Evolutionary conservation across 2,797 vertebrate genomes (phyloP).

Genomic region (Gymnopithys bicolor): DNA sequence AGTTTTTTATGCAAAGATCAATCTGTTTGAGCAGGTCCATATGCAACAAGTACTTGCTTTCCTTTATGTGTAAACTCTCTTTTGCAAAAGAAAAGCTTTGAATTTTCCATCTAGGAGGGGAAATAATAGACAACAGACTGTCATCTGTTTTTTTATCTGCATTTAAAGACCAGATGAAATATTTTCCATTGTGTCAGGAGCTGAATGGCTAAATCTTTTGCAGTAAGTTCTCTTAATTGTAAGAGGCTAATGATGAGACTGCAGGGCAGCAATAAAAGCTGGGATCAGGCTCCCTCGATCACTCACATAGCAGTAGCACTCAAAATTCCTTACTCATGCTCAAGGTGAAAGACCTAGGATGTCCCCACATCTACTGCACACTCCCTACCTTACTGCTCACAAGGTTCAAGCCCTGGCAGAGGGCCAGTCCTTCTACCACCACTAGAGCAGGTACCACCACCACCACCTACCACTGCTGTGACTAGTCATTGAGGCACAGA

Average conservation of each 20-base stretch:
- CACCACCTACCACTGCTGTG: neutral
- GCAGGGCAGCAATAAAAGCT: neutral
- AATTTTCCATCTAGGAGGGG: neutral
- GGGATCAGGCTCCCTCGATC: neutral
- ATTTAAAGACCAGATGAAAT: neutral
- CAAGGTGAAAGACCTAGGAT: neutral
- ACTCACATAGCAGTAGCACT: neutral
- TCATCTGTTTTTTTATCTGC: neutral
- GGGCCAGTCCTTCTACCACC: neutral
- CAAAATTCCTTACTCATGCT: neutral
- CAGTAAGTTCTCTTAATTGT: conserved; percentile 21
- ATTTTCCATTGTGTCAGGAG: neutral
- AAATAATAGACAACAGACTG: neutral
- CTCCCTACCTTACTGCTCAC: neutral
- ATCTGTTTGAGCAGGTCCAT: neutral
- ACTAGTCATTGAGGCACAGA: neutral
- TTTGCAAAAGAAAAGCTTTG: neutral
- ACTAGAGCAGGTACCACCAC: neutral
- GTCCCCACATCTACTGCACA: neutral
- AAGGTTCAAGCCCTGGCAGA: neutral
- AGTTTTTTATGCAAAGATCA: neutral
- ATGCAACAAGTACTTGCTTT: neutral
- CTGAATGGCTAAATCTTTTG: conserved; percentile 32
- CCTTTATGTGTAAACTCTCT: neutral
- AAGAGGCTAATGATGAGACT: neutral